Base-by-base conservation (phyloP, 2,113 vertebrate species). In the Orycteropus afer region DNA sequence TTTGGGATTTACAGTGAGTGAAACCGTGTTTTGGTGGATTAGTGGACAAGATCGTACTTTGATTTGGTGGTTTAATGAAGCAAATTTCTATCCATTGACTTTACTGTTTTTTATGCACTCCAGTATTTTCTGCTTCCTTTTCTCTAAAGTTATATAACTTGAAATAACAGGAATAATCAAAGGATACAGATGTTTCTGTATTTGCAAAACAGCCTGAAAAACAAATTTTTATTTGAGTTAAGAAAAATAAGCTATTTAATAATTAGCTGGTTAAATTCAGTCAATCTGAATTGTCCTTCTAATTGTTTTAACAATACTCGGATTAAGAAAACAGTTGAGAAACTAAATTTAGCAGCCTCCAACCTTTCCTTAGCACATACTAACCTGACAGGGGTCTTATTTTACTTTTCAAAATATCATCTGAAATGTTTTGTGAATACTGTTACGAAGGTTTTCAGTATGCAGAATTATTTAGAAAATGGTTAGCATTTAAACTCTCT, bases 331-430 rank as follows among this genome's bases (percentile, higher is more conserved):
- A 51, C 2, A 65, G 23, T 82, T 67, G 17, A 80, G 67, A 77
- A 86, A 57, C 53, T 82, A 55, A 92, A 74, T 85, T 71, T 89
- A 93, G 79, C 10, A 69, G 15, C 61, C 15, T 40, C 32, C 7
- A 67, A 7, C 37, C 14, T 79, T 83, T 79, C 81, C 85, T 92
- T 90, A 81, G 61, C 80, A 47, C 3, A 61, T 89, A 83, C 51
- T 55, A 51, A 55, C 84, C 92, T 93, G 91, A 42, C 63, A n/a
- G 55, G 10, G 51, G 65, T 92, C 32, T 51, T 49, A 11, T 97
- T n/a, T 94, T 92, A 42, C 76, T 95, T 97, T 96, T 93, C 40
- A 89, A 67, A 87, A 61, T 89, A 84, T 77, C 55, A 65, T 73
- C 65, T 87, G 53, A 79, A 93, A 47, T 59, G 4, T 86, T 79